Percentiles rank a stretch among this genome's conserved stretches.
phyloP scores from a whole-genome alignment of 1,140 invertebrate species.

The Caenorhabditis brenneri region DNA sequence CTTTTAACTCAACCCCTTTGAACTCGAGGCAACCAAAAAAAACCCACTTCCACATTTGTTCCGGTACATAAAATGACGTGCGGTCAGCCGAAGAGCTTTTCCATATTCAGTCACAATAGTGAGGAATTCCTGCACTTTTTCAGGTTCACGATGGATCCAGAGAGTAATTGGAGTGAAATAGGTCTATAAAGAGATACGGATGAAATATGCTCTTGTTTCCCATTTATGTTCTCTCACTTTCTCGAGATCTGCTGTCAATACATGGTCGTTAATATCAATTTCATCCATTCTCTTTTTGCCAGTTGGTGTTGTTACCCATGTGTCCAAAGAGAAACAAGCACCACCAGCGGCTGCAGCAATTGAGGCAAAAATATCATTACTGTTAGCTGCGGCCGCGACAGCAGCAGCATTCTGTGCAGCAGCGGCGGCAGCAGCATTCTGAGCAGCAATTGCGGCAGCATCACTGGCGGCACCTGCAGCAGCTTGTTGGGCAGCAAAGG shows the following conservation, averaged over 20 bases:
- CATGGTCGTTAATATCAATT: constrained; percentile 42
- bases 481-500: constrained; percentile 1
- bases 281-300: constrained; percentile 47
- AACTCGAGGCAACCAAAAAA: neutral
- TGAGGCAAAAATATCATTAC: neutral
- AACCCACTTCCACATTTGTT: constrained; percentile 46
- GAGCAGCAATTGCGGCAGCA: neutral
- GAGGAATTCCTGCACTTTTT: constrained; percentile 24
- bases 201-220: neutral
- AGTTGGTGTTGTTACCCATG: constrained; percentile 42
- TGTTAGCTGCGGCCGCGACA: neutral
- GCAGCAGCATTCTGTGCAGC: too few relatives aligned
- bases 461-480: neutral
- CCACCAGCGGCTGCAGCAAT: neutral
- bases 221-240: neutral
- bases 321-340: constrained; percentile 46
- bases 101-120: constrained; percentile 53
- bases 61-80: constrained; percentile 44
- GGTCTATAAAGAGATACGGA: constrained; percentile 3
- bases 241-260: constrained; percentile 27
- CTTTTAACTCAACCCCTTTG: neutral
- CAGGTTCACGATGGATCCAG: constrained; percentile 47
- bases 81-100: constrained; percentile 44
- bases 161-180: constrained; percentile 47
- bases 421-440: neutral